Conservation (phyloP, 2,888 invertebrate genomes). For the Norana najaformis region DNA sequence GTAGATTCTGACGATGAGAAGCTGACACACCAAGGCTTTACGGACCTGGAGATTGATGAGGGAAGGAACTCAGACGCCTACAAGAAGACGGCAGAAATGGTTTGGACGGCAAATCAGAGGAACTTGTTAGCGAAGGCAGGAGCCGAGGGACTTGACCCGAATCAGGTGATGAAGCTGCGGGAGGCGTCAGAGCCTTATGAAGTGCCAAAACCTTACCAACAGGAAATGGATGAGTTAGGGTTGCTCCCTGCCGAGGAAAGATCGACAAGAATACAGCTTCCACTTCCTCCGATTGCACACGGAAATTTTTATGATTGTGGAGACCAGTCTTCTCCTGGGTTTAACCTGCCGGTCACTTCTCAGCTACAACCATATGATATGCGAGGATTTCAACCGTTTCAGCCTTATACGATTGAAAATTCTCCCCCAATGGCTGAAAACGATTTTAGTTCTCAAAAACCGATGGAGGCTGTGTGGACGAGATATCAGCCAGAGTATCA, state of each 20-base stretch:
- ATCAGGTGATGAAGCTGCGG: neutral
- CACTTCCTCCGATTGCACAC: neutral
- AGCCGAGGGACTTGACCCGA: neutral
- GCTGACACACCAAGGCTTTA: neutral
- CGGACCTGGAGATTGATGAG: constrained; percentile 14
- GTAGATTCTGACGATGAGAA: constrained; percentile 28
- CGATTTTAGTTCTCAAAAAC: neutral
- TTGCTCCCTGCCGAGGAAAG: neutral
- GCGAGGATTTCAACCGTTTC: constrained; percentile 9
- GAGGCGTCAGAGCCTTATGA: neutral
- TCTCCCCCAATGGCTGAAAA: neutral
- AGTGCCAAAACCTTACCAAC: neutral
- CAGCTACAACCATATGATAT: neutral
- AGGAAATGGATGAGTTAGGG: neutral
- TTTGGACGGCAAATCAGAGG: constrained; percentile 9
- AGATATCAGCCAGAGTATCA: neutral
- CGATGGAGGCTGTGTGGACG: neutral
- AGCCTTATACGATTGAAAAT: neutral
- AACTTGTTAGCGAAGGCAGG: constrained; percentile 14
- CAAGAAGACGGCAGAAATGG: neutral
- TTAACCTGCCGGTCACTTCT: neutral
- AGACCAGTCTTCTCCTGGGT: neutral
- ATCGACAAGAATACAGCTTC: too few species aligned
- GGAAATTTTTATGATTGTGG: neutral
- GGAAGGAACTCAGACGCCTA: neutral